Base-by-base conservation (phyloP, 1,140 invertebrate species). In the Bombus pascuorum region DNA sequence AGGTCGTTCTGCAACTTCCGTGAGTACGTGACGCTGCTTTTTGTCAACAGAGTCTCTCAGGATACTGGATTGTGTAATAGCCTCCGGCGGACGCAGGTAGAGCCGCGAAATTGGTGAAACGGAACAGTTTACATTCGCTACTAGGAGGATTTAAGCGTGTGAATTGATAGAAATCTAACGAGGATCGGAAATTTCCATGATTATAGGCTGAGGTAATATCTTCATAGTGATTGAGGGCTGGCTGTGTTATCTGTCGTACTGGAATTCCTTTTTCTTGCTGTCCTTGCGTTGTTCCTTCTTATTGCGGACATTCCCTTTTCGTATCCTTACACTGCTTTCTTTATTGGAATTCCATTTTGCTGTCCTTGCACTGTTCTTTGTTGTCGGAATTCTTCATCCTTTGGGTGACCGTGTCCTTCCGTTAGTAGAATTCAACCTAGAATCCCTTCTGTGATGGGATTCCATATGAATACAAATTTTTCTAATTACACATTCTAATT, bases 1-100 rank as follows among this genome's bases (percentile, higher is more conserved):
- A 85, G 83, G 83, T 85, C 83, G 83, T 85, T 73, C 57, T 13
- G 76, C 76, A 39, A 85, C 83, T 85, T 85, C 77, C 83, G 77
- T 28, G 76, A 65, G 68, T 70, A 65, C 70, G 76, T 32, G 66
- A 25, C 47, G n/a, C 25, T 25, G 22, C 13, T 80, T 80, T 53
- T 80, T 73, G n/a, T 6, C 2, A 1, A 8, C 32, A 18, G 15
- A 22, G 25, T 25, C 78, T 18, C 5, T 3, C 8, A 32, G 44
- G 18, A 57, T 39, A 15, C n/a, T 12, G 37, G 15, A 57, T 32
- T 15, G 73, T 32, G 42, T n/a, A n/a, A 66, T 42, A 57, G 15
- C 10, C 15, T 42, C 15, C 59, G 59, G 28, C 6, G 12, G 1
- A 18, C 10, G 12, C 32, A 62, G 13, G 32, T 28, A 37, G 1